phyloP scores from a whole-genome alignment of 2,888 invertebrate species.

The Drepanosiphum platanoidis region DNA sequence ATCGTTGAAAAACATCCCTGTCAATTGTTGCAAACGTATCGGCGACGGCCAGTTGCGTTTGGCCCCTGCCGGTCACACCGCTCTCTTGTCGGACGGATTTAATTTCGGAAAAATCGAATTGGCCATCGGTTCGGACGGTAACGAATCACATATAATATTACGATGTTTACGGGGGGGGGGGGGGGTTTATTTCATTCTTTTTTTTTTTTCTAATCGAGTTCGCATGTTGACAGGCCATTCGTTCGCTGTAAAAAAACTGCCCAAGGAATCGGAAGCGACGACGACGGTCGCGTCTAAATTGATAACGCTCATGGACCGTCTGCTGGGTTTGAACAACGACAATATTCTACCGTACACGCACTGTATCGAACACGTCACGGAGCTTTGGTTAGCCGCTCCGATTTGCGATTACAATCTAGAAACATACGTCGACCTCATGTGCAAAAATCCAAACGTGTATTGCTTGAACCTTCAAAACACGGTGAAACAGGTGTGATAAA shows the following conservation, averaged over 20 bases:
- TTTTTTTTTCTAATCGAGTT: too few species aligned
- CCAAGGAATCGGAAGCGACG: neutral
- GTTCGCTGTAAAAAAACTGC: constrained; percentile 32
- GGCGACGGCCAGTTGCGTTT: neutral
- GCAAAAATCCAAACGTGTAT: neutral
- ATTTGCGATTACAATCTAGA: constrained; percentile 32
- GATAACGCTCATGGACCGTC: neutral
- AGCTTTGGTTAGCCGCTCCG: constrained; percentile 23
- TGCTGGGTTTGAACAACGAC: neutral
- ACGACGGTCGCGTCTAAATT: neutral
- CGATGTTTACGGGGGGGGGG: too few species aligned
- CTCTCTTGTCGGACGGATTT: constrained; percentile 10
- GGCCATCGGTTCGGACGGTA: constrained; percentile 1
- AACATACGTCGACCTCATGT: neutral
- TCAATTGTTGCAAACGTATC: neutral
- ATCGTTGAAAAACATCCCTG: neutral
- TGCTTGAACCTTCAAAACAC: constrained; percentile 1
- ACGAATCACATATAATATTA: neutral
- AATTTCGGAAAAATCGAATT: constrained; percentile 29
- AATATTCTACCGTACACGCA: constrained; percentile 30
- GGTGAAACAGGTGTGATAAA: constrained; percentile 4
- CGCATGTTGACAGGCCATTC: neutral
- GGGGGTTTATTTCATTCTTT: too few species aligned
- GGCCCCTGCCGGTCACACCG: neutral
- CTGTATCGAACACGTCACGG: constrained; percentile 1